A percentile compares a stretch with the other conserved stretches of the same genome.
Evolutionary conservation across 2,888 invertebrate genomes (phyloP).

Genomic region (Seladonia tumulorum): DNA sequence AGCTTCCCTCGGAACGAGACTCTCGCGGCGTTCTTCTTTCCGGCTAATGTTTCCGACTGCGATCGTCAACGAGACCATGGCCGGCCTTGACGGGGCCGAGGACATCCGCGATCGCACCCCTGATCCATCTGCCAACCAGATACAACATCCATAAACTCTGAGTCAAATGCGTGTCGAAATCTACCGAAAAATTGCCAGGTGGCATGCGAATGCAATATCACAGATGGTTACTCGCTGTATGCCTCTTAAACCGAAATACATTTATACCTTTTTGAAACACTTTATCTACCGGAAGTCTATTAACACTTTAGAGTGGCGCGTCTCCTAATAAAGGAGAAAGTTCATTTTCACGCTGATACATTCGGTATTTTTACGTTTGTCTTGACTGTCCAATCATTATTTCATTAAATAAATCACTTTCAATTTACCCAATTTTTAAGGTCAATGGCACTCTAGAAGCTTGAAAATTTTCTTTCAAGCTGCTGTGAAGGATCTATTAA

Average conservation of each 20-base stretch:
- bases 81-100: not conserved
- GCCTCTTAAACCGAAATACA: not conserved
- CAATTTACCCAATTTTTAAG: too few relatives aligned
- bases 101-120: slow-evolving; percentile 3
- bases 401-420: too few relatives aligned
- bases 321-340: too few relatives aligned
- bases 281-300: not conserved
- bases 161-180: not conserved
- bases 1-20: slow-evolving; percentile 37
- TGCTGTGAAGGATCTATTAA: too few relatives aligned
- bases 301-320: too few relatives aligned
- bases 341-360: too few relatives aligned
- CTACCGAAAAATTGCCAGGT: not conserved
- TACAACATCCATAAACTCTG: not conserved
- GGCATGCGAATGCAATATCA: not conserved
- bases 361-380: too few relatives aligned
- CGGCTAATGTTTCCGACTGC: slow-evolving; percentile 16
- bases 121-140: not conserved
- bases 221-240: not conserved
- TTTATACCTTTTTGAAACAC: not conserved
- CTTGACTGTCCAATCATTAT: too few relatives aligned
- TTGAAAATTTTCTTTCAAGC: too few relatives aligned
- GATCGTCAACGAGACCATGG: slow-evolving; percentile 10
- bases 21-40: slow-evolving; percentile 41
- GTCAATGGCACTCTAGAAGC: too few relatives aligned